Evolutionary conservation across 2,113 vertebrate species (phyloP), one percentile per base, ranked within the genome.

Genomic region (Menidia beryllina): DNA sequence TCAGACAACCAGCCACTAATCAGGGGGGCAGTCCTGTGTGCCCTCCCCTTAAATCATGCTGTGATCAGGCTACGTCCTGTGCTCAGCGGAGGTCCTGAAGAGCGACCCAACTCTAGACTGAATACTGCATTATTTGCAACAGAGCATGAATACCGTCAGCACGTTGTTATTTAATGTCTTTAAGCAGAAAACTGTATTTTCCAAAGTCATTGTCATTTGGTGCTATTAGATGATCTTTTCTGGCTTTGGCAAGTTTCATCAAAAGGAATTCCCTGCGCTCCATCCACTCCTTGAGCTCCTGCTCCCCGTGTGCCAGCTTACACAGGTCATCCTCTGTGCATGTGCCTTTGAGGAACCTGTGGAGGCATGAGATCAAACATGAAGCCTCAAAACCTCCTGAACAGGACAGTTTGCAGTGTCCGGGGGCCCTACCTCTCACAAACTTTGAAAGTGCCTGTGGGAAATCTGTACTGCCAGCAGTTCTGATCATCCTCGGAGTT

Each of bases 141-240:
- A 58, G 59, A 72, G 72, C 72, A 20, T 63, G 23, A 41, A 39
- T 58, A 19, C 24, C 47, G 59, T 81, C 65, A 69, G 79, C 84
- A 90, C 26, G 47, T 84, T 82, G 91, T 96, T 96, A 97, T 86
- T 96, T 95, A 94, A 98, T 96, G 91, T 98, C 96, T 94, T 98
- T 99, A 96, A 99, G 97, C 93, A 99, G 96, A 99, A 99, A 99
- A 98, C 96, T 98, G 96, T 98, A 99, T 99, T 99, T 99, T 94
- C 97, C 97, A 96, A 99, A 99, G 92, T 99, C 97, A 94, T 98
- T 97, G 95, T 99, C 98, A 81, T 96, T 96, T 65, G 97, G 96
- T 86, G 95, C 96, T 94, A 99, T 97, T 94, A 99, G 94, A 91
- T 97, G 96, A 84, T 99, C 97, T 92, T 97, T 98, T 86, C 90